phyloP scores from a whole-genome alignment of 2,113 vertebrate species.

The Pyrgilauda ruficollis region DNA sequence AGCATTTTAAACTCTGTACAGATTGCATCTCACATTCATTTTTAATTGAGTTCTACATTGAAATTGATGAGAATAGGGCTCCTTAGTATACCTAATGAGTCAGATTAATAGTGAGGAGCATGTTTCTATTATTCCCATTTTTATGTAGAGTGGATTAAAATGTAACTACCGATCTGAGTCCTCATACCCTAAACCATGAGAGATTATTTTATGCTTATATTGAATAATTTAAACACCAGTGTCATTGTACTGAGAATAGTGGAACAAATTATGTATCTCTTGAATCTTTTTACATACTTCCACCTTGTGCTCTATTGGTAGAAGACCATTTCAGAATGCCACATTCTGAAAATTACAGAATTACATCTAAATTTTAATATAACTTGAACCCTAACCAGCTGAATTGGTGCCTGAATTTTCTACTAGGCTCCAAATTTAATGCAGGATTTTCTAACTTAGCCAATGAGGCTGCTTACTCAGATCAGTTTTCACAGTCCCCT shows the following conservation, averaged over 20 bases:
- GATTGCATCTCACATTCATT: not conserved
- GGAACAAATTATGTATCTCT: not conserved
- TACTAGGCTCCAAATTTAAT: not conserved
- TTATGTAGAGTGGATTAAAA: not conserved
- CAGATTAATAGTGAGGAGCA: not conserved
- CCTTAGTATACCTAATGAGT: not conserved
- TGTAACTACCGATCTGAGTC: not conserved
- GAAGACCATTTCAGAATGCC: not conserved
- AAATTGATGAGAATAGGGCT: not conserved
- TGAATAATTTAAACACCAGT: not conserved
- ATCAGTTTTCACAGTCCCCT: not conserved
- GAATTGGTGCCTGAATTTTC: not conserved
- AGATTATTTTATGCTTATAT: not conserved
- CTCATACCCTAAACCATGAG: not conserved
- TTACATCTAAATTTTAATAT: not conserved
- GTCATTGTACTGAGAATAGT: not conserved
- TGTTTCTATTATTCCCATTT: not conserved
- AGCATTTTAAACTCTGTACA: not conserved
- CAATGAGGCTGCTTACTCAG: not conserved
- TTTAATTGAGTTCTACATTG: not conserved
- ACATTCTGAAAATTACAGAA: not conserved
- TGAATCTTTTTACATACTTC: not conserved
- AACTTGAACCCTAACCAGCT: not conserved
- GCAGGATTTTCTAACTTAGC: not conserved
- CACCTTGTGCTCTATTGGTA: not conserved